These are phyloP conservation scores for Jacana jacana DNA, from an alignment of 2,113 vertebrate genomes.

Conservation along the genomic window DNA sequence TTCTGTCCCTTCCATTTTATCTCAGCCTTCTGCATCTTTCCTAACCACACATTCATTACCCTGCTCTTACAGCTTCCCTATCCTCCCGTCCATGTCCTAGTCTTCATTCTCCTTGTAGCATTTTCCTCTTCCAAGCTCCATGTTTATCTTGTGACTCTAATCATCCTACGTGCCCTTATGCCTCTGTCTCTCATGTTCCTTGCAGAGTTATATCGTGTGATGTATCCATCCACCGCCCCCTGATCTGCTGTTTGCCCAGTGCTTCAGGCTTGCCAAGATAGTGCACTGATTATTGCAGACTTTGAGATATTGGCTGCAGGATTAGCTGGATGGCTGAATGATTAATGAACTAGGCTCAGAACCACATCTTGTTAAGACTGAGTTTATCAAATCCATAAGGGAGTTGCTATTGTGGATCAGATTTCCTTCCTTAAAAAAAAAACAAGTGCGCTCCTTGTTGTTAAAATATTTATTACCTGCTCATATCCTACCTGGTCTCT, in stretches of 20 bases:
- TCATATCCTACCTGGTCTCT: not conserved
- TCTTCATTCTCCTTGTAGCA: not conserved
- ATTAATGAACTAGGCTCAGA: not conserved
- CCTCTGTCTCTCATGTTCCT: rapidly evolving
- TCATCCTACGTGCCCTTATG: not conserved
- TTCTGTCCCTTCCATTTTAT: not conserved
- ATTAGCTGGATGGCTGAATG: not conserved
- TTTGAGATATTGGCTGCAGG: not conserved
- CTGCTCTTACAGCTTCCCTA: not conserved
- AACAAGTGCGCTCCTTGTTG: not conserved
- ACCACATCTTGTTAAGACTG: not conserved
- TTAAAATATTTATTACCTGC: not conserved
- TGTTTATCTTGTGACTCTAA: not conserved
- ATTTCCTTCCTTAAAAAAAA: not conserved
- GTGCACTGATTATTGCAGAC: not conserved
- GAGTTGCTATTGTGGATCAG: not conserved
- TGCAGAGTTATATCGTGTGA: not conserved
- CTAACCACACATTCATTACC: rapidly evolving
- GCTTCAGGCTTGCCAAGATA: not conserved
- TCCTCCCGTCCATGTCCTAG: not conserved
- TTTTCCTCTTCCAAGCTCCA: not conserved
- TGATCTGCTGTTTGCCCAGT: not conserved
- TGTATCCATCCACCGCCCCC: not conserved
- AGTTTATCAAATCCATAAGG: slow-evolving; percentile 33
- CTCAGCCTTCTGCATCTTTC: not conserved